These are phyloP conservation scores for Dendrocincla fuliginosa DNA, from an alignment of 2,797 vertebrate species.

Conservation along the genomic window DNA sequence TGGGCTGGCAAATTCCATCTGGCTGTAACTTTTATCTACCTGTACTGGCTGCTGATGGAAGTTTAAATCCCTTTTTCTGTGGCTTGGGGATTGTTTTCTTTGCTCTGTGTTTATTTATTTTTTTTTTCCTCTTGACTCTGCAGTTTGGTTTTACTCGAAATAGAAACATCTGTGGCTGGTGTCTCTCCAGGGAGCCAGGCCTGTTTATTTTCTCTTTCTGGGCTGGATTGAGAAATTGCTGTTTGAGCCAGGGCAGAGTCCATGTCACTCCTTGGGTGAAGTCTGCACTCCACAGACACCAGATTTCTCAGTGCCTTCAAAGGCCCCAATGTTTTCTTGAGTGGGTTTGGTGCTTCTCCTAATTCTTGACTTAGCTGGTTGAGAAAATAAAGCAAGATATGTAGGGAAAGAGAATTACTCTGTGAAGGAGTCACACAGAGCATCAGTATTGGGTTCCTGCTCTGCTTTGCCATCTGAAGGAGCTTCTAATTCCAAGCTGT, in stretches of 20 bases:
- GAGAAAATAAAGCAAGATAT: not conserved
- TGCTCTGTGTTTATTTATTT: not conserved
- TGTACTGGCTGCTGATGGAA: not conserved
- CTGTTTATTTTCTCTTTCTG: not conserved
- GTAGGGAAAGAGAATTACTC: not conserved
- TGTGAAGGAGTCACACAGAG: accelerated
- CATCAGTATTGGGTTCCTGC: not conserved
- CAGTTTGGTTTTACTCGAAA: constrained; percentile 3
- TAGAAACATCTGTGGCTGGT: not conserved
- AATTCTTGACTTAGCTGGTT: not conserved
- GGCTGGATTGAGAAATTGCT: not conserved
- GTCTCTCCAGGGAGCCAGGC: not conserved
- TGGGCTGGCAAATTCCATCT: not conserved
- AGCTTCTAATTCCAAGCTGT: not conserved
- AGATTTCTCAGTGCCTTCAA: not conserved
- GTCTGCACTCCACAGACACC: not conserved
- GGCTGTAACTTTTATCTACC: not conserved
- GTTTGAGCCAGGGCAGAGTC: not conserved
- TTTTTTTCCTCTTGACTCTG: not conserved
- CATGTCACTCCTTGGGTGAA: not conserved
- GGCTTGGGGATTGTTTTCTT: not conserved
- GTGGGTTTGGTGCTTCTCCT: not conserved
- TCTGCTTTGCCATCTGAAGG: not conserved
- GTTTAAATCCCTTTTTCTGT: not conserved
- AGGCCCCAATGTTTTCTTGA: not conserved